Evolutionary conservation across 2,113 vertebrate species (phyloP).

Genomic region (Eclectus roratus): DNA sequence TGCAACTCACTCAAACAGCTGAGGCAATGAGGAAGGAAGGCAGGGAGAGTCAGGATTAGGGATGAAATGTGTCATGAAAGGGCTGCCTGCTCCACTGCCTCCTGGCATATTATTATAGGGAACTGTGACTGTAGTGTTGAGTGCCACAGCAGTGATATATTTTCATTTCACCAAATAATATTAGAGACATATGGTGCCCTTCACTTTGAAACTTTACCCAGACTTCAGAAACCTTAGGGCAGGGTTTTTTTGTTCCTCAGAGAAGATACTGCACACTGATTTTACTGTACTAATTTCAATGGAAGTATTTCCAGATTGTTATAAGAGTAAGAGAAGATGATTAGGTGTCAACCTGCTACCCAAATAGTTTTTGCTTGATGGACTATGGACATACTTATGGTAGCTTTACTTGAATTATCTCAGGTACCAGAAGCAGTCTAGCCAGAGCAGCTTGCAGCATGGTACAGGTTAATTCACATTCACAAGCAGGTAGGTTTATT

Average conservation of each 20-base stretch:
- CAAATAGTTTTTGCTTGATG: background rate
- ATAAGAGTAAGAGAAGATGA: background rate
- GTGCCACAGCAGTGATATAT: conserved; percentile 14
- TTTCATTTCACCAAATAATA: background rate
- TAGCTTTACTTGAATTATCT: background rate
- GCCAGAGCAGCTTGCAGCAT: background rate
- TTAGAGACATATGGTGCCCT: background rate
- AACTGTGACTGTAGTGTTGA: background rate
- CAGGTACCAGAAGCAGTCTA: background rate
- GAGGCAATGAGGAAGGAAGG: background rate
- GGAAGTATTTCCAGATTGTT: background rate
- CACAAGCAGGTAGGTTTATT: background rate
- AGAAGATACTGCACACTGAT: background rate
- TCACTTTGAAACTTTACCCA: background rate
- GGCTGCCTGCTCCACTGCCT: background rate
- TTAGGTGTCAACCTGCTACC: background rate
- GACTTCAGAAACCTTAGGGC: background rate
- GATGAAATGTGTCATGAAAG: background rate
- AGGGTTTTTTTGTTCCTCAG: background rate
- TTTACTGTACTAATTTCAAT: background rate
- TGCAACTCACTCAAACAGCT: background rate
- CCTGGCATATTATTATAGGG: background rate
- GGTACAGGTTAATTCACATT: background rate
- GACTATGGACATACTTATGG: background rate
- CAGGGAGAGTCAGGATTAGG: background rate